Evolutionary conservation across 2,888 invertebrate species (phyloP).

Genomic region (Sarcophaga rosellei): DNA sequence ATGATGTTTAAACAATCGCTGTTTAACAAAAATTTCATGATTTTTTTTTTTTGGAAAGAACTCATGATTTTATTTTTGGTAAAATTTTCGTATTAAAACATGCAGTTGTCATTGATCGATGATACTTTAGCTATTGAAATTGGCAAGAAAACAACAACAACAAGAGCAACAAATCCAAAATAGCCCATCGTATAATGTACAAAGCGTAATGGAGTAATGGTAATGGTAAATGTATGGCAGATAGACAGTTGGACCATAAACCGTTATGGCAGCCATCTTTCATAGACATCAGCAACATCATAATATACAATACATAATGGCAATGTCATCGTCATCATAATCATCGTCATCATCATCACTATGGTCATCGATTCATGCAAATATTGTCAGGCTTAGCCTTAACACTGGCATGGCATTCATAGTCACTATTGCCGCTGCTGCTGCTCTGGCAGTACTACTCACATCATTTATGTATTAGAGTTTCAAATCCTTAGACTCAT

Average conservation of each 20-base stretch:
- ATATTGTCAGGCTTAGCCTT: neutral
- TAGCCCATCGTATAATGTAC: neutral
- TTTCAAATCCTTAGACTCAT: neutral
- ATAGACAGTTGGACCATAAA: slow-evolving; percentile 19
- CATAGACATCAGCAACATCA: slow-evolving; percentile 45
- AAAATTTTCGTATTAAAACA: neutral
- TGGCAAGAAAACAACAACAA: slow-evolving; percentile 21
- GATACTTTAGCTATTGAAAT: slow-evolving; percentile 59
- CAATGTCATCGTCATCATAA: slow-evolving; percentile 36
- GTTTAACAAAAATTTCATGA: slow-evolving; percentile 7
- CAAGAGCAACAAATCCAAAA: neutral
- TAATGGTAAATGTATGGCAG: neutral
- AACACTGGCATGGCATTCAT: neutral
- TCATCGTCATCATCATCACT: slow-evolving; percentile 37
- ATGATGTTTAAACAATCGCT: slow-evolving; percentile 16
- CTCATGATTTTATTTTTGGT: slow-evolving; percentile 44
- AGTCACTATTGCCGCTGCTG: neutral
- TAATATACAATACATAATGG: slow-evolving; percentile 12
- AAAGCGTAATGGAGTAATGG: neutral
- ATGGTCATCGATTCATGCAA: slow-evolving; percentile 3
- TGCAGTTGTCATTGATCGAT: slow-evolving; percentile 68
- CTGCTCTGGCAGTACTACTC: neutral
- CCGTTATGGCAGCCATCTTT: slow-evolving; percentile 61
- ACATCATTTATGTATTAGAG: slow-evolving; percentile 1
- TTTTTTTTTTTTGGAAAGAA: slow-evolving; percentile 33